These are phyloP conservation scores for Acleris emargana DNA, from an alignment of 2,888 invertebrate genomes.

Conservation along the genomic window DNA sequence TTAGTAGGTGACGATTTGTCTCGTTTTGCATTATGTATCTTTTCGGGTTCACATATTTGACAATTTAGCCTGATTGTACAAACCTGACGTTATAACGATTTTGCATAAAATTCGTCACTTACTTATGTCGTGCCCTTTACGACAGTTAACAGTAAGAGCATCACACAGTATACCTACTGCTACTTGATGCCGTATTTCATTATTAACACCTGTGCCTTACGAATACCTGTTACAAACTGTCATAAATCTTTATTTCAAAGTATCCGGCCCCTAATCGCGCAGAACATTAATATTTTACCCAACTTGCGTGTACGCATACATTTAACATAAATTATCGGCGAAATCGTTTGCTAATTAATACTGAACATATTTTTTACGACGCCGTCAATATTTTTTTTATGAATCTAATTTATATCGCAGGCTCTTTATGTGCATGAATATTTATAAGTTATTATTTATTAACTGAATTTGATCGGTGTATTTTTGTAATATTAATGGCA, in stretches of 20 bases:
- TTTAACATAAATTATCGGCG: slow-evolving; percentile 45
- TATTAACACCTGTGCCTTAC: slow-evolving; percentile 16
- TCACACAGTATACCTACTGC: too few relatives aligned
- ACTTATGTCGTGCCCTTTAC: too few relatives aligned
- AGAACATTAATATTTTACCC: slow-evolving; percentile 24
- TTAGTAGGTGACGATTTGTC: too few relatives aligned
- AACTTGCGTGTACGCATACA: slow-evolving; percentile 32
- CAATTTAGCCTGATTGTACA: too few relatives aligned
- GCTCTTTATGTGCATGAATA: slow-evolving; percentile 59
- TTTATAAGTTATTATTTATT: slow-evolving; percentile 55
- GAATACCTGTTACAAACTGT: slow-evolving; percentile 2
- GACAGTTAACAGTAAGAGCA: too few relatives aligned
- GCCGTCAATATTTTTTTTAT: slow-evolving; percentile 56
- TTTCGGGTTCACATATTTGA: too few relatives aligned
- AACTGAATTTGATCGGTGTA: slow-evolving; percentile 43
- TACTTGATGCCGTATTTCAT: neutral
- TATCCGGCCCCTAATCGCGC: slow-evolving; percentile 23
- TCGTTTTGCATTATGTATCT: too few relatives aligned
- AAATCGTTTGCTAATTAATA: slow-evolving; percentile 54
- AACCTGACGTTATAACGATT: too few relatives aligned
- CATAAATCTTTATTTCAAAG: slow-evolving; percentile 26
- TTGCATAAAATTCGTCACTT: too few relatives aligned
- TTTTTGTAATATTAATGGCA: slow-evolving; percentile 36
- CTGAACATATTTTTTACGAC: slow-evolving; percentile 57
- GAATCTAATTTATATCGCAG: slow-evolving; percentile 58